Percentiles rank a stretch among this genome's conserved stretches.
phyloP scores from a whole-genome alignment of 2,797 vertebrate species.

The Rhinogobio ventralis region DNA sequence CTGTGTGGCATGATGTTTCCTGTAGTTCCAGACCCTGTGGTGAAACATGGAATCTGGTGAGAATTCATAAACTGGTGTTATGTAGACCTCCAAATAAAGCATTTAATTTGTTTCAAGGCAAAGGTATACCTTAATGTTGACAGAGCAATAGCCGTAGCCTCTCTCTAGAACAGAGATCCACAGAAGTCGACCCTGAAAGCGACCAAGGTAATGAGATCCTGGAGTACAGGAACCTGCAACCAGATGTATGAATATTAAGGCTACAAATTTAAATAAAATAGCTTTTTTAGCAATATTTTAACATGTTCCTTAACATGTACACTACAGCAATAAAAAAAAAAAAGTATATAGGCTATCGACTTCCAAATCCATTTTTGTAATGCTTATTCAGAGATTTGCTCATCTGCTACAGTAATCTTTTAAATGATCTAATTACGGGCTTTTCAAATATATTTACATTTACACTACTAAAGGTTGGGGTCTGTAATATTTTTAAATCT shows the following conservation, averaged over 20 bases:
- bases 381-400: not conserved
- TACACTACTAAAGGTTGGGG: not conserved
- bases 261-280: not conserved
- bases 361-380: not conserved
- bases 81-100: not conserved
- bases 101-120: not conserved
- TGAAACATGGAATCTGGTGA: slow-evolving; percentile 39
- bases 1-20: slow-evolving; percentile 96
- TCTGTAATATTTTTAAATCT: no score
- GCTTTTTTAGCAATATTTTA: not conserved
- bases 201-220: slow-evolving; percentile 94
- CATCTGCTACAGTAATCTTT: not conserved
- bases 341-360: not conserved
- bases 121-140: slow-evolving; percentile 92
- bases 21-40: slow-evolving; percentile 94
- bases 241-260: not conserved
- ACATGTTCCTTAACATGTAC: not conserved
- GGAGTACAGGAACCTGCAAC: slow-evolving; percentile 83
- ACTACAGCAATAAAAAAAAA: not conserved
- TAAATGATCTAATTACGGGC: not conserved
- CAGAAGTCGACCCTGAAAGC: slow-evolving; percentile 94
- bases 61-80: not conserved
- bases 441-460: not conserved
- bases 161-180: slow-evolving; percentile 95
- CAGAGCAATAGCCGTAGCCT: slow-evolving; percentile 93